phyloP scores from a whole-genome alignment of 2,888 invertebrate species.

The Chymomyza caudatula region DNA sequence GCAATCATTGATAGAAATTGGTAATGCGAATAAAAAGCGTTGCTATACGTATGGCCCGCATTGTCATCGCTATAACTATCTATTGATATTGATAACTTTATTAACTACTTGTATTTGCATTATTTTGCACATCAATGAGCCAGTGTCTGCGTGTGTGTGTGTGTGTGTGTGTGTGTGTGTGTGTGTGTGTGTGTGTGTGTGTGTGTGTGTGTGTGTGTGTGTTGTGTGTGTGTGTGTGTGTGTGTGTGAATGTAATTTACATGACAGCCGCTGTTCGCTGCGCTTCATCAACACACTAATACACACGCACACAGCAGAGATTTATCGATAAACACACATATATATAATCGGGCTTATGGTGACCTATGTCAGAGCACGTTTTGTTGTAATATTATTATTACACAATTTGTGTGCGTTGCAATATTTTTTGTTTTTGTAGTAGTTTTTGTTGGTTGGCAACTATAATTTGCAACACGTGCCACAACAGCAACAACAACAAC shows the following conservation, averaged over 20 bases:
- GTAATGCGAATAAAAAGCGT: not conserved
- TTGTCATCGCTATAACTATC: not conserved
- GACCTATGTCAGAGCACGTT: constrained; percentile 43
- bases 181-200: not conserved
- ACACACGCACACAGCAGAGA: not conserved
- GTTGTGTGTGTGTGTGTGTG: not conserved
- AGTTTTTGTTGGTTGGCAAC: constrained; percentile 40
- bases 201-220: not conserved
- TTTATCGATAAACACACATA: not conserved
- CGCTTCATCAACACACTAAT: not conserved
- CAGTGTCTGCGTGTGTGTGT: not conserved
- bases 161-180: not conserved
- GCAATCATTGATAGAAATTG: not conserved
- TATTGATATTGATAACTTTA: constrained; percentile 42
- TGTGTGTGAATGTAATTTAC: not conserved
- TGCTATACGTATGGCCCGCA: not conserved
- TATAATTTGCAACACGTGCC: constrained; percentile 65
- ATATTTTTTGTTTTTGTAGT: not conserved
- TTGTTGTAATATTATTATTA: constrained; percentile 60
- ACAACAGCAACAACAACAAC: constrained; percentile 23
- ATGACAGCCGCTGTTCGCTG: not conserved
- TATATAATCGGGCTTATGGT: not conserved
- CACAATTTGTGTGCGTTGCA: constrained; percentile 50
- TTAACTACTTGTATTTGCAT: constrained; percentile 40
- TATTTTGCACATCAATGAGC: constrained; percentile 17